Conservation (phyloP, 1,140 invertebrate genomes). For the Drosophila pseudoananassae region DNA sequence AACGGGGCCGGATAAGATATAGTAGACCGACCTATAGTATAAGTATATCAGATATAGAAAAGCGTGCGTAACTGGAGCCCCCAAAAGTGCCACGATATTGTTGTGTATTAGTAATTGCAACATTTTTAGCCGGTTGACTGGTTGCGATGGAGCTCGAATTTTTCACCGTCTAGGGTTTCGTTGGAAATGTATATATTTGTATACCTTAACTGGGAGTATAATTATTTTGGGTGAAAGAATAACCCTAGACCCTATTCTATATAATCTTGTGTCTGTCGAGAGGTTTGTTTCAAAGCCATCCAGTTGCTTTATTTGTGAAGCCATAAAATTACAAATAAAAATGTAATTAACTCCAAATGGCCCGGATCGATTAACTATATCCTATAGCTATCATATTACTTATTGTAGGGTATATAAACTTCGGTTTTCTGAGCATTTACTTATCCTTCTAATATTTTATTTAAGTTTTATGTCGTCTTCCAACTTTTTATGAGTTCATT, state of each 20-base stretch:
- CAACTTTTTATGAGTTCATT: conserved; percentile 50
- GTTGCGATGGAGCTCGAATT: conserved; percentile 8
- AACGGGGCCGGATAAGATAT: conserved; percentile 58
- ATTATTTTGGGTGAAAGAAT: too few species aligned
- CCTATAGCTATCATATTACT: too few species aligned
- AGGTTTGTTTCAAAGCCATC: too few species aligned
- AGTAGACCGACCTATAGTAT: neutral
- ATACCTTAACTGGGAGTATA: neutral
- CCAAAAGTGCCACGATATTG: neutral
- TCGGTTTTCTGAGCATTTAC: too few species aligned
- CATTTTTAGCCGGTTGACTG: conserved; percentile 66
- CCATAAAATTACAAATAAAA: too few species aligned
- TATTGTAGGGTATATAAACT: too few species aligned
- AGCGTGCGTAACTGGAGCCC: conserved; percentile 38
- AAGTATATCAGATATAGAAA: conserved; percentile 12
- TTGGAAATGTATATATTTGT: conserved; percentile 26
- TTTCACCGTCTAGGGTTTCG: conserved; percentile 17
- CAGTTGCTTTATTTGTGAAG: too few species aligned
- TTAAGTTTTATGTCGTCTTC: neutral
- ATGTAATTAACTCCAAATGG: too few species aligned
- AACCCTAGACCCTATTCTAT: too few species aligned
- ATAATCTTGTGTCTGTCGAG: too few species aligned
- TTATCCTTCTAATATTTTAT: too few species aligned
- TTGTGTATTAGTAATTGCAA: conserved; percentile 59
- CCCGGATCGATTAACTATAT: too few species aligned